Base-by-base conservation (phyloP, 2,888 invertebrate genomes). In the Drosophila borealis region DNA sequence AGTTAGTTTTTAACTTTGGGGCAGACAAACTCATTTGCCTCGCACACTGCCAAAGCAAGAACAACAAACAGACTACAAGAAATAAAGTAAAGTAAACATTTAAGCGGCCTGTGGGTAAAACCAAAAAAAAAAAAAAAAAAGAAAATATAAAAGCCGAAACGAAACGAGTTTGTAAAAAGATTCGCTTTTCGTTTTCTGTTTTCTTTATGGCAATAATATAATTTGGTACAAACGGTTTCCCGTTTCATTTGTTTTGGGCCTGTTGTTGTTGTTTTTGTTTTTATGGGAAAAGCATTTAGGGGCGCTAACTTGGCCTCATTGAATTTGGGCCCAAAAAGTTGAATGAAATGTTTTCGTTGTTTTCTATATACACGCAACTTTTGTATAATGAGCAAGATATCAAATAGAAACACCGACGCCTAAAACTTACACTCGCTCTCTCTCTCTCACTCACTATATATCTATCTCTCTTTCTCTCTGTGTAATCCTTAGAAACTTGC, bases 11-110 rank as follows among this genome's bases (percentile, higher is more conserved):
- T 80, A 68, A 70, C 79, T 68, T 74, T 73, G 57, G n/a, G 39
- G 49, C 54, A 53, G 8, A 65, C 74, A 83, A 86, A 81, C 81
- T 81, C 87, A 87, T 87, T 82, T 81, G 79, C 57, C 69, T 72
- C 57, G 71, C 51, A 62, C 41, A 41, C 45, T 50, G 63, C n/a
- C 25, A 25, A 39, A 25, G 11, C n/a, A 56, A 60, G 46, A 57
- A 71, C 68, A 60, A 49, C 57, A 51, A 66, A 53, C 51, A 48
- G 61, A 56, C 70, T 63, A 49, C 55, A 65, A 68, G 68, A 81
- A 76, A 80, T 61, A 62, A 71, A 65, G 64, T 65, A 81, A 73
- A 79, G 88, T 63, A 76, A 84, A 81, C 70, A 87, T 81, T 72
- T 72, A 59, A 64, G 48, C 72, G 51, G 70, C 63, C 83, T 70